A percentile compares a stretch with the other conserved stretches of the same genome.
These are phyloP conservation scores for Drosophila anomalipes DNA, from an alignment of 2,888 invertebrate genomes.

Conservation along the genomic window DNA sequence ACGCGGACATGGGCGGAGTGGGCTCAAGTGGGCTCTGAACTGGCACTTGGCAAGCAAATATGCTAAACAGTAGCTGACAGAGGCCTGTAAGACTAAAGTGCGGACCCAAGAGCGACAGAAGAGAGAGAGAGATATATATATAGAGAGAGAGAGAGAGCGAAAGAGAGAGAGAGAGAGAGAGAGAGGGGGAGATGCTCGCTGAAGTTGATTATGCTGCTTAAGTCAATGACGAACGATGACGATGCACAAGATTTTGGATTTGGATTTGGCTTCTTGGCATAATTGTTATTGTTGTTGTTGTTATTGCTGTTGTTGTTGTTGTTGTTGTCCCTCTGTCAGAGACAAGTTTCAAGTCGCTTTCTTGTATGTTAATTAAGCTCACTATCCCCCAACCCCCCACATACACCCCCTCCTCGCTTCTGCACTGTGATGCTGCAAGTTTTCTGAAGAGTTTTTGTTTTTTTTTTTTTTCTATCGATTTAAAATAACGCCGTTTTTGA, in stretches of 20 bases:
- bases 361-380: constrained; percentile 77
- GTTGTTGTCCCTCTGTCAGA: constrained; percentile 60
- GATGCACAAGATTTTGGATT: constrained; percentile 73
- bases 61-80: constrained; percentile 80
- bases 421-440: constrained; percentile 64
- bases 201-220: constrained; percentile 80
- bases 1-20: constrained; percentile 61
- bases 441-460: constrained; percentile 18
- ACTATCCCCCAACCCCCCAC: constrained; percentile 6
- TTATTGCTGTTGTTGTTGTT: constrained; percentile 19
- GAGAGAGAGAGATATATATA: constrained; percentile 11
- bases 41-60: constrained; percentile 76
- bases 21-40: constrained; percentile 69
- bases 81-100: constrained; percentile 20
- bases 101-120: constrained; percentile 32
- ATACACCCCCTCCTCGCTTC: background rate
- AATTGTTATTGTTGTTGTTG: constrained; percentile 35
- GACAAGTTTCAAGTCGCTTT: constrained; percentile 76
- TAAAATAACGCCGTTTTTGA: constrained; percentile 30
- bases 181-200: constrained; percentile 29
- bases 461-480: constrained; percentile 18
- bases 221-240: constrained; percentile 74
- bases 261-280: constrained; percentile 49
- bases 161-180: background rate
- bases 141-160: background rate